Percentiles rank a stretch among this genome's conserved stretches.
Evolutionary conservation across 2,888 invertebrate species (phyloP).

Genomic region (Pegoplata infirma): DNA sequence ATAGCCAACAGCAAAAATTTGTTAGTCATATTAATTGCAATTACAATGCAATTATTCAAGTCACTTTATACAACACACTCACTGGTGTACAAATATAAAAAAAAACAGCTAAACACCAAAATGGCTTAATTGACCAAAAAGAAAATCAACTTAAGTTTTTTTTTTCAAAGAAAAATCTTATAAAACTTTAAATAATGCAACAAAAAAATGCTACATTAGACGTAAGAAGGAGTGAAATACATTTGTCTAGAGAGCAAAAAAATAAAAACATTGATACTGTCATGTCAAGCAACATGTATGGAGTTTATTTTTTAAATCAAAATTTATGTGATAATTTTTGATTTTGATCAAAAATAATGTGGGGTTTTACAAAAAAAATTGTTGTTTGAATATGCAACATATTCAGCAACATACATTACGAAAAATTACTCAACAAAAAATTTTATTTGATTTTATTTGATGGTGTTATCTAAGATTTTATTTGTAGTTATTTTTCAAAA

Average conservation of each 20-base stretch:
- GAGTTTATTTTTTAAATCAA: slow-evolving; percentile 64
- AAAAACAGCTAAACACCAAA: no score
- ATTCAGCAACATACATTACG: no score
- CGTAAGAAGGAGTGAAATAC: slow-evolving; percentile 53
- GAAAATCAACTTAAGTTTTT: slow-evolving; percentile 47
- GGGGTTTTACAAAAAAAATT: slow-evolving; percentile 46
- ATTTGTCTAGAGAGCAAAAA: slow-evolving; percentile 47
- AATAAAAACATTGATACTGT: slow-evolving; percentile 60
- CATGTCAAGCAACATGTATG: slow-evolving; percentile 63
- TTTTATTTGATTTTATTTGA: slow-evolving; percentile 50
- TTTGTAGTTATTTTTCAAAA: not conserved
- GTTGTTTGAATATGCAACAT: slow-evolving; percentile 48
- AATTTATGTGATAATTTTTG: slow-evolving; percentile 75
- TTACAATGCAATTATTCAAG: slow-evolving; percentile 74
- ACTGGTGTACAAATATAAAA: slow-evolving; percentile 2
- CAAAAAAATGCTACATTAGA: slow-evolving; percentile 34
- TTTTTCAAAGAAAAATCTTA: slow-evolving; percentile 6
- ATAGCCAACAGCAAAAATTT: slow-evolving; percentile 44
- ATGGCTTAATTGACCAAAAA: slow-evolving; percentile 66
- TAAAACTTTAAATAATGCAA: not conserved
- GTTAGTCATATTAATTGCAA: slow-evolving; percentile 73
- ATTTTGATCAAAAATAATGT: slow-evolving; percentile 71
- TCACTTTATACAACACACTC: slow-evolving; percentile 49
- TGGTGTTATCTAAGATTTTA: slow-evolving; percentile 59
- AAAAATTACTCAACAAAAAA: slow-evolving; percentile 73